Conservation (phyloP, 2,797 vertebrate genomes). For the Rallus crepitans region DNA sequence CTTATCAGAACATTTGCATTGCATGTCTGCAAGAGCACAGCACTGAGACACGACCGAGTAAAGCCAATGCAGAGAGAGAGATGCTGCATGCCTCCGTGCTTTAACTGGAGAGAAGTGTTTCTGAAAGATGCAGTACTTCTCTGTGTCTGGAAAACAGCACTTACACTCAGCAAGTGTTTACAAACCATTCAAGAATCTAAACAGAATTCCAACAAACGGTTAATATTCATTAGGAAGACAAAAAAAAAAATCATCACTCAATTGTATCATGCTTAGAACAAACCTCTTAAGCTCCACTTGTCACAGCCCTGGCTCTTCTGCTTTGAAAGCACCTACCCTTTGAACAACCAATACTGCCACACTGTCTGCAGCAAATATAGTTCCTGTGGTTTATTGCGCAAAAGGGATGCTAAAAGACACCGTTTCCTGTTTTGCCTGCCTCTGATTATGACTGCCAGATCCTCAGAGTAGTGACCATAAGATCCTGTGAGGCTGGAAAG, state of each 20-base stretch:
- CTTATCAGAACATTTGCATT: neutral
- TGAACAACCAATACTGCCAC: constrained; percentile 36
- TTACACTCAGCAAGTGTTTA: neutral
- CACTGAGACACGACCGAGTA: neutral
- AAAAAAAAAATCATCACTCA: neutral
- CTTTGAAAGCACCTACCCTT: constrained; percentile 36
- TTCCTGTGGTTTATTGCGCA: constrained; percentile 52
- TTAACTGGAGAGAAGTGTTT: neutral
- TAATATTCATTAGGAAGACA: constrained; percentile 16
- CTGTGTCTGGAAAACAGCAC: constrained; percentile 4
- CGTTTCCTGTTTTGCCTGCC: constrained; percentile 62
- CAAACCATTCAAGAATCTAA: constrained; percentile 6
- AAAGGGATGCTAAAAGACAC: constrained; percentile 50
- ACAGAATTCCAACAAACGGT: neutral
- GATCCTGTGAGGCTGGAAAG: constrained; percentile 42
- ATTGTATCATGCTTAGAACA: constrained; percentile 19
- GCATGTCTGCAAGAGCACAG: neutral
- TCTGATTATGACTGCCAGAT: constrained; percentile 53
- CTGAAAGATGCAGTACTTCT: constrained; percentile 10
- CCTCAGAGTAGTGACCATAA: constrained; percentile 42
- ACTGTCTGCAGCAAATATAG: constrained; percentile 46
- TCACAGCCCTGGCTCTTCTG: neutral
- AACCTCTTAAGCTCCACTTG: constrained; percentile 39
- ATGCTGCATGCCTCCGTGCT: neutral
- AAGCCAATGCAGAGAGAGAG: neutral